Evolutionary conservation across 1,140 invertebrate genomes (phyloP), one percentile per base, ranked within the genome.

Genomic region (Sycophaga agraensis): DNA sequence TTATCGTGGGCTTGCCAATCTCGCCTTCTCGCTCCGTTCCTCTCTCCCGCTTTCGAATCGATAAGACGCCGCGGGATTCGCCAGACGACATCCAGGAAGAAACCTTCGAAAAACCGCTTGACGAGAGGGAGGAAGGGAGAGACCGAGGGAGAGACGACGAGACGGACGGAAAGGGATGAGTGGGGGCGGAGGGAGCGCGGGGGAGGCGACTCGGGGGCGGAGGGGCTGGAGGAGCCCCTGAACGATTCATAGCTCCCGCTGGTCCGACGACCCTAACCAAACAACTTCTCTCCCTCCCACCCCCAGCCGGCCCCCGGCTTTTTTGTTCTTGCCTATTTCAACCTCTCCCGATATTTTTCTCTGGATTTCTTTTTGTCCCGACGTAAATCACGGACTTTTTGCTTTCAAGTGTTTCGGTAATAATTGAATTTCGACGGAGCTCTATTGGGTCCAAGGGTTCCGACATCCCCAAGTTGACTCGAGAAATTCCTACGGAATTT

Each of bases 41-140:
- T 19, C 26, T 50, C 2, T 14, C 24, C 21, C 48, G 34, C 31
- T 35, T 21, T 50, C 48, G 63, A 69, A 69, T 69, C 67, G 67
- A 69, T 69, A 69, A 69, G 63, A 54, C 58, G 61, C 48, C 65
- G 51, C 64, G 51, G 51, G 57, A 61, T 64, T 58, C 59, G 50
- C 59, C 63, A 59, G 59, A 46, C 59, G 59, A 59, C 46, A 61
- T 66, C 64, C 51, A 58, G 58, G 56, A 63, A 63, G 53, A 46
- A 56, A 63, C 48, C 60, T 63, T 63, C 37, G 53, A 43, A 56
- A 63, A 63, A 56, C 43, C 60, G 42, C 43, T 56, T 55, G 39
- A 53, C 53, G 57, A 61, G 57, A 54, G 45, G 34, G 43, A 55
- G 42, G 14, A 43, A 34, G 54, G 37, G 40, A 35, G 46, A 54